Evolutionary conservation across 2,113 vertebrate species (phyloP).

Genomic region (Uria lomvia): DNA sequence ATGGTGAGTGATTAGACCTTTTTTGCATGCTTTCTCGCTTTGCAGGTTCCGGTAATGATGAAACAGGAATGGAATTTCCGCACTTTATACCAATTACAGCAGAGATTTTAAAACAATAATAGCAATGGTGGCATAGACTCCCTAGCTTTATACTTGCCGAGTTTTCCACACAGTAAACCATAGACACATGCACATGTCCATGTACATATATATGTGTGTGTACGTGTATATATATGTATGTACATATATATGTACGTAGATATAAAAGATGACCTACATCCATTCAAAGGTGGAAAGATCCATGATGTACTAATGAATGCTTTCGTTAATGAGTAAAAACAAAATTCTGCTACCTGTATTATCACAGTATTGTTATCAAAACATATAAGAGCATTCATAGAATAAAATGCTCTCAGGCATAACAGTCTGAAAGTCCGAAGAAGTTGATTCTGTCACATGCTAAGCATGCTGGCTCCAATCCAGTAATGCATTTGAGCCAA

Average conservation of each 20-base stretch:
- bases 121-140: background rate
- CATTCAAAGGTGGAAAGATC: background rate
- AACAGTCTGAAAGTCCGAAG: background rate
- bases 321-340: background rate
- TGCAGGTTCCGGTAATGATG: background rate
- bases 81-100: background rate
- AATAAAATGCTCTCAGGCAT: background rate
- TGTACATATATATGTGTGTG: background rate
- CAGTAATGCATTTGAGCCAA: background rate
- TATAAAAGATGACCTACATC: background rate
- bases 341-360: background rate
- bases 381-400: fast-evolving
- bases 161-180: background rate
- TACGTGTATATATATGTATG: fast-evolving
- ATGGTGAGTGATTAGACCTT: background rate
- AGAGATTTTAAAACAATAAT: background rate
- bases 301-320: background rate
- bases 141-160: background rate
- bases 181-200: fast-evolving
- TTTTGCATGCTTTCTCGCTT: background rate
- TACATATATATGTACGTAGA: background rate
- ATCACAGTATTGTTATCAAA: background rate
- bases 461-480: background rate
- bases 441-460: background rate
- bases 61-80: background rate